phyloP scores from a whole-genome alignment of 2,888 invertebrate genomes.

The Eulithis testata region DNA sequence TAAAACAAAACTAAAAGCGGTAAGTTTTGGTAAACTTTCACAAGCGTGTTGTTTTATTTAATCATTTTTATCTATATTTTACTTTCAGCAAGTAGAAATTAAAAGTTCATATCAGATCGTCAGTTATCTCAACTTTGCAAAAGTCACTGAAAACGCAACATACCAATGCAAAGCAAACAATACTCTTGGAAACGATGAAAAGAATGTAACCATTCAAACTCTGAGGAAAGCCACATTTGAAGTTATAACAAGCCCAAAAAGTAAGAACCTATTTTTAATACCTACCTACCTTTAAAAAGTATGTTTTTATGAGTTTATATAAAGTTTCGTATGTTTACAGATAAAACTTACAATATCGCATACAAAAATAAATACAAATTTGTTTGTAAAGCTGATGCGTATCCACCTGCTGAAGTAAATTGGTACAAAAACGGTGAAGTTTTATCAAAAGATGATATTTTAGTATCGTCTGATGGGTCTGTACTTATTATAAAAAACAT shows the following conservation, averaged over 20 bases:
- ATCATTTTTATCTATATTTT: neutral
- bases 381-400: slow-evolving; percentile 16
- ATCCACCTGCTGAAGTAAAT: slow-evolving; percentile 20
- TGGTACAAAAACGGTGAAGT: slow-evolving; percentile 20
- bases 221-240: slow-evolving; percentile 9
- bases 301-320: too few relatives aligned
- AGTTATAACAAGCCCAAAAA: slow-evolving; percentile 5
- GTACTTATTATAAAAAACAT: slow-evolving; percentile 7
- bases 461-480: slow-evolving; percentile 14
- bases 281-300: neutral
- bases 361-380: neutral
- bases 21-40: slow-evolving; percentile 4
- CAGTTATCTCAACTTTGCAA: slow-evolving; percentile 10
- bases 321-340: neutral
- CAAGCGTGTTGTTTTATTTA: neutral
- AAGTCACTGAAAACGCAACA: slow-evolving; percentile 13
- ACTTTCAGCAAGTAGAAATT: slow-evolving; percentile 4
- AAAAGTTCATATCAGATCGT: slow-evolving; percentile 5
- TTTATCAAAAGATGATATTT: slow-evolving; percentile 10
- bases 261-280: neutral
- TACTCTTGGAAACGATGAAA: slow-evolving; percentile 1
- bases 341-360: neutral
- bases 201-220: slow-evolving; percentile 1
- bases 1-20: neutral
- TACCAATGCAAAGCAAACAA: slow-evolving; percentile 23